These are phyloP conservation scores for Nyctereutes procyonoides DNA, from an alignment of 2,113 vertebrate genomes.

Conservation along the genomic window DNA sequence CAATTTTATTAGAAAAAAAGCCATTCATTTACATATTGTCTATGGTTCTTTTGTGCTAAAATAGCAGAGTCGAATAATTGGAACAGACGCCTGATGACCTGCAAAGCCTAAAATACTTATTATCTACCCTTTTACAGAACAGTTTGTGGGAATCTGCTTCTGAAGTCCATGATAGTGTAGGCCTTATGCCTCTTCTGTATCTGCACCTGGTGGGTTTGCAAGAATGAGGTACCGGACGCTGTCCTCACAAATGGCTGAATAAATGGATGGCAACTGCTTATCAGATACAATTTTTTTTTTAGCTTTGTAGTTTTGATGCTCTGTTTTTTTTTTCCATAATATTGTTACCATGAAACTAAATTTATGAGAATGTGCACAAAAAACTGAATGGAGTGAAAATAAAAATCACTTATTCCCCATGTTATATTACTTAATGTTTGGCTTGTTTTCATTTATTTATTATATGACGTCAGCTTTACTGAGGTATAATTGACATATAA, in stretches of 20 bases:
- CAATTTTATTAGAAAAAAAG: not conserved
- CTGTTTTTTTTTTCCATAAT: not conserved
- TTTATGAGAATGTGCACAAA: not conserved
- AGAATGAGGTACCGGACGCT: not conserved
- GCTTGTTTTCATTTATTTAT: not conserved
- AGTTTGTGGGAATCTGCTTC: not conserved
- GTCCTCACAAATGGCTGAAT: not conserved
- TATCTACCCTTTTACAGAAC: not conserved
- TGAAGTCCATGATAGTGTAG: not conserved
- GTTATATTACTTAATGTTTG: not conserved
- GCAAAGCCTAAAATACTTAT: not conserved
- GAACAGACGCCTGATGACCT: not conserved
- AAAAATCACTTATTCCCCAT: not conserved
- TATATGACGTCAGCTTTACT: not conserved
- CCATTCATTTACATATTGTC: not conserved
- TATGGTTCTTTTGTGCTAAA: not conserved
- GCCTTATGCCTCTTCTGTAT: not conserved
- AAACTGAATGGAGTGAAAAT: not conserved
- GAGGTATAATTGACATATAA: not conserved
- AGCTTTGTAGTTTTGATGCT: not conserved
- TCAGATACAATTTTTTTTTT: not conserved
- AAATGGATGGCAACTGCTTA: not conserved
- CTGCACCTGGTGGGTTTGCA: not conserved
- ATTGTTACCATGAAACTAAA: not conserved
- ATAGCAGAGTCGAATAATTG: not conserved